Percentiles rank a stretch among this genome's conserved stretches.
phyloP scores from a whole-genome alignment of 2,888 invertebrate genomes.

The Erynnis tages region DNA sequence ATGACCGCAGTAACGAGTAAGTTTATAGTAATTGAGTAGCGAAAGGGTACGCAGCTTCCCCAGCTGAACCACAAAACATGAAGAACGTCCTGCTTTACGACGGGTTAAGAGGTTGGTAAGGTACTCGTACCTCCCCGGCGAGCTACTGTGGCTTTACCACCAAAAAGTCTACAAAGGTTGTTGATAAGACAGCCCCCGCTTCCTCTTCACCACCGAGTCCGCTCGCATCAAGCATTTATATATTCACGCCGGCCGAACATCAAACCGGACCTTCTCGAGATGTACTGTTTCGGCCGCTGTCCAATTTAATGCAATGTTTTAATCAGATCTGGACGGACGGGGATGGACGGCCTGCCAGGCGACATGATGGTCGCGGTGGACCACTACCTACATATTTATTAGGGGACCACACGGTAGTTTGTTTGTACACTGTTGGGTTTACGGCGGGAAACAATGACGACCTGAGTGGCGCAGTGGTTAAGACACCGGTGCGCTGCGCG shows the following conservation, averaged over 20 bases:
- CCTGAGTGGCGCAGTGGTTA: no score
- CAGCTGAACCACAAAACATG: no score
- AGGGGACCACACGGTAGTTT: slow-evolving; percentile 1
- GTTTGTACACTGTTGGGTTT: not conserved
- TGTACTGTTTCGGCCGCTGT: slow-evolving; percentile 18
- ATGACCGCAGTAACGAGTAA: no score
- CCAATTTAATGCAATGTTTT: slow-evolving; percentile 22
- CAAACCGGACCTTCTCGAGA: slow-evolving; percentile 18
- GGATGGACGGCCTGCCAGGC: slow-evolving; percentile 14
- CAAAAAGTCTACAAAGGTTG: no score
- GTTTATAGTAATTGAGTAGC: no score
- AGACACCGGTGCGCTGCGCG: no score
- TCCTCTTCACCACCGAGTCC: not conserved
- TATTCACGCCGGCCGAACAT: slow-evolving; percentile 22
- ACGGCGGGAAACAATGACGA: not conserved
- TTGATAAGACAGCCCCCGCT: not conserved
- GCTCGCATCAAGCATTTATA: slow-evolving; percentile 14
- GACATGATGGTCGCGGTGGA: not conserved
- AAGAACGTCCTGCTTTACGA: no score
- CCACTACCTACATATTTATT: slow-evolving; percentile 3
- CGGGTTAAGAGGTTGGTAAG: no score
- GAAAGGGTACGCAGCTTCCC: no score
- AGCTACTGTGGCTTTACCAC: no score
- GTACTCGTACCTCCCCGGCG: no score
- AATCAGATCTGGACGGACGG: slow-evolving; percentile 18